phyloP scores from a whole-genome alignment of 1,140 invertebrate species.

The Cherax quadricarinatus region DNA sequence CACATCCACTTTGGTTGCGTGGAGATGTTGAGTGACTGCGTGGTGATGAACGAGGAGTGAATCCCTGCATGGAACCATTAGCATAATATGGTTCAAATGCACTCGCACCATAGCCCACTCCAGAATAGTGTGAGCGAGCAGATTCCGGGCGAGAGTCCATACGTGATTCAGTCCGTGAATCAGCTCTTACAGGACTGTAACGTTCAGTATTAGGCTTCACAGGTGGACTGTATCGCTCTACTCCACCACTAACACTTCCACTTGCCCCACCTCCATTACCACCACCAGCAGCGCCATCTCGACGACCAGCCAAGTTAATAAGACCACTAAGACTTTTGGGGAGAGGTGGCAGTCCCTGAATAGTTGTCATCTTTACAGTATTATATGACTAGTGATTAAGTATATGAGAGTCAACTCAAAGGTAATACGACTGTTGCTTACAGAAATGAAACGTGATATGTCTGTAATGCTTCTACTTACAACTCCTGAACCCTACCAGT shows the following conservation, averaged over 20 bases:
- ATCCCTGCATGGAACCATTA: constrained; percentile 60
- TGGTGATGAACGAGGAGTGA: constrained; percentile 63
- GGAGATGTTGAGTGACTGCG: constrained; percentile 62
- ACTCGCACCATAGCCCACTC: constrained; percentile 65
- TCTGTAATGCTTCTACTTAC: not conserved
- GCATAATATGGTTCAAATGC: constrained; percentile 73
- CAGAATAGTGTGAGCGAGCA: constrained; percentile 64
- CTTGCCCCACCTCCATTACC: constrained; percentile 6
- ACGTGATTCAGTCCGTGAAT: constrained; percentile 68
- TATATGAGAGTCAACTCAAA: not conserved
- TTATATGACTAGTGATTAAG: not conserved
- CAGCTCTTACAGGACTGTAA: constrained; percentile 69
- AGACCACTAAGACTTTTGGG: constrained; percentile 71
- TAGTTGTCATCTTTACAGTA: constrained; percentile 47
- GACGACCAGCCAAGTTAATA: constrained; percentile 59
- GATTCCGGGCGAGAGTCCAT: constrained; percentile 66
- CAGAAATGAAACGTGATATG: too few species aligned
- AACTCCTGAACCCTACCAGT: constrained; percentile 25
- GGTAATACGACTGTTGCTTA: not conserved
- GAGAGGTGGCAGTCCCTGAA: constrained; percentile 68
- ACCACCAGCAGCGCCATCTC: constrained; percentile 17
- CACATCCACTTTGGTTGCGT: constrained; percentile 51
- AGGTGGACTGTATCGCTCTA: constrained; percentile 67
- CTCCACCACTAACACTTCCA: constrained; percentile 1
- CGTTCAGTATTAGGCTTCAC: constrained; percentile 62